These are phyloP conservation scores for Pagrus major DNA, from an alignment of 2,113 vertebrate species.

Conservation along the genomic window DNA sequence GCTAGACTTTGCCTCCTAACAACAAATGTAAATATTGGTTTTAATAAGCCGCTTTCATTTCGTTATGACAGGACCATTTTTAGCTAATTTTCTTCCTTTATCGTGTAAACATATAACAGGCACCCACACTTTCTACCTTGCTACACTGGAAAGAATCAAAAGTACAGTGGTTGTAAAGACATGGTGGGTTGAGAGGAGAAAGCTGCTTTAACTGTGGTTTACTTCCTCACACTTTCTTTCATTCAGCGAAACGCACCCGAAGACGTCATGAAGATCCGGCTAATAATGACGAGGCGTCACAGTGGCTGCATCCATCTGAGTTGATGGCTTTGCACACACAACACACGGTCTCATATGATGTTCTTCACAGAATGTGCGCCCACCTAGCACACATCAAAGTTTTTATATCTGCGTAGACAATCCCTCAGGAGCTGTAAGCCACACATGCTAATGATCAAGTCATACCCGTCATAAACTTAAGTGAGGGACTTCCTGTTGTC, in stretches of 20 bases:
- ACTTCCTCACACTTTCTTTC: background rate
- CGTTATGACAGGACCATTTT: too few species aligned
- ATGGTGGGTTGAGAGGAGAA: background rate
- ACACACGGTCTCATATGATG: background rate
- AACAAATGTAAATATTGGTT: too few species aligned
- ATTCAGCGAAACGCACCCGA: background rate
- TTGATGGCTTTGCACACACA: background rate
- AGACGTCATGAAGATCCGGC: background rate
- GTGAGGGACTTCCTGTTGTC: slow-evolving; percentile 27
- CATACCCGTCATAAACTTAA: background rate
- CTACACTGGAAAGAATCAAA: background rate
- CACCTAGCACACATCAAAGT: background rate
- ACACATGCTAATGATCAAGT: slow-evolving; percentile 4
- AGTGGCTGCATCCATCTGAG: background rate
- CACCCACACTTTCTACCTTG: background rate
- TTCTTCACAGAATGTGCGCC: background rate
- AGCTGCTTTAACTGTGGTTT: background rate
- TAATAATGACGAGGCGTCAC: background rate
- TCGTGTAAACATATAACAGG: background rate
- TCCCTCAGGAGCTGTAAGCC: background rate
- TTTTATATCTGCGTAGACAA: background rate
- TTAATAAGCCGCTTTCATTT: too few species aligned
- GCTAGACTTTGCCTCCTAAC: too few species aligned
- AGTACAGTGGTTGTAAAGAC: background rate
- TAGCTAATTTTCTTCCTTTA: background rate